Evolutionary conservation across 2,797 vertebrate genomes (phyloP).

Genomic region (Myotis pilosus): DNA sequence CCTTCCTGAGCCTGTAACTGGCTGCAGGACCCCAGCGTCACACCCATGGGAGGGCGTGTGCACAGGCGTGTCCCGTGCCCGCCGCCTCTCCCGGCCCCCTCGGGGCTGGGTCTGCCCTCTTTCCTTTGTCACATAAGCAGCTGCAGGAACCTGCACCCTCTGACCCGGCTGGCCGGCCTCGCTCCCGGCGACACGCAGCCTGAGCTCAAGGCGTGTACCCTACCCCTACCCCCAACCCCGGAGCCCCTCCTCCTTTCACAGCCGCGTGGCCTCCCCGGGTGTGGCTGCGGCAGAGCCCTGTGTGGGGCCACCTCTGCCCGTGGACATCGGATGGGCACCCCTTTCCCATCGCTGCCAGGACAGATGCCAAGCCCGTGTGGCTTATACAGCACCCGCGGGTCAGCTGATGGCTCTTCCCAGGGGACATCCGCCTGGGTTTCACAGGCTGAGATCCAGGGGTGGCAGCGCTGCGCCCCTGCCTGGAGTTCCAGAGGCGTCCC

Average conservation of each 20-base stretch:
- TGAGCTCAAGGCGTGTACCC: accelerated
- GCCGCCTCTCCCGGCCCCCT: not conserved
- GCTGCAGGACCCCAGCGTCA: not conserved
- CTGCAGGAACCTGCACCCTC: not conserved
- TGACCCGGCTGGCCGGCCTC: not conserved
- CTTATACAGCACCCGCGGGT: accelerated
- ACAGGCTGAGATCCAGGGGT: not conserved
- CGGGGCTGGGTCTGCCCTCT: not conserved
- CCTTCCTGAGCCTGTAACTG: not conserved
- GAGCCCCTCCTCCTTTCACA: not conserved
- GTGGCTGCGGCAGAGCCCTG: accelerated
- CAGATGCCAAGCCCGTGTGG: too few species aligned
- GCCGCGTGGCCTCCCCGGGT: not conserved
- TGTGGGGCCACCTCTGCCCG: not conserved
- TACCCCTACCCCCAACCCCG: accelerated
- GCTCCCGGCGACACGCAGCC: accelerated
- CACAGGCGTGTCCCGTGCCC: not conserved
- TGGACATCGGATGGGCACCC: accelerated
- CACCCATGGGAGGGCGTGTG: not conserved
- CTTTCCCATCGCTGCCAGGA: not conserved
- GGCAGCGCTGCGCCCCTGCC: accelerated
- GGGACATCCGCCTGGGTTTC: not conserved
- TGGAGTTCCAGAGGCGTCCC: accelerated
- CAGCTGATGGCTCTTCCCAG: not conserved
- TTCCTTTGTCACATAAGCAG: not conserved